Evolutionary conservation across 1,140 invertebrate species (phyloP), one percentile per base, ranked within the genome.

Genomic region (Trachymyrmex septentrionalis): DNA sequence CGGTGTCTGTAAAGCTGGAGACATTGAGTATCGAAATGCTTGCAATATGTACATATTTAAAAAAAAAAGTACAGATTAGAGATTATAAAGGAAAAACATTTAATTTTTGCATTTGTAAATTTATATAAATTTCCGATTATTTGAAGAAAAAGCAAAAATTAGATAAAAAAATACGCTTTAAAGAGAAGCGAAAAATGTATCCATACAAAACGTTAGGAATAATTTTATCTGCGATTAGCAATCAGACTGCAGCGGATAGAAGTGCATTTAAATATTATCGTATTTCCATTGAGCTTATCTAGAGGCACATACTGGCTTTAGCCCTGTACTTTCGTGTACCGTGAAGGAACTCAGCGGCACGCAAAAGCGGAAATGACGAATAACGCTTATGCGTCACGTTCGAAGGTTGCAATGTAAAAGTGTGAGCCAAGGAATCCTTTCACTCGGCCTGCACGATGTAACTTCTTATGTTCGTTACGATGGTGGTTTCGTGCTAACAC

Each of bases 391-490:
- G 76, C 87, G 85, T 88, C 87, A 88, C 61, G 66, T 87, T 34
- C 82, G 87, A 88, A 76, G 86, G 73, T 86, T 77, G 86, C 64
- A 50, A 66, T 16, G 82, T 77, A 87, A 86, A 85, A 87, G 76
- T 80, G 57, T 55, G 53, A 87, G 67, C 67, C 73, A 64, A 80
- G 85, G 85, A 88, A 88, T 81, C 87, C 87, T 88, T 88, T 88
- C 87, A 88, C 87, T 88, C 85, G 50, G 87, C 48, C 50, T 38
- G 75, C 61, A 30, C 85, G 85, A 86, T 82, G 78, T 86, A 78
- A 86, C 76, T 80, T 81, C 85, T 75, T 73, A 72, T 48, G 61
- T 85, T 85, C 50, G 87, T 72, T 53, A 80, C 57, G 53, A 59
- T n/a, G 77, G 44, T 64, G 30, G 30, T 66, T 75, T 77, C 64